Percentiles rank a stretch among this genome's conserved stretches.
Evolutionary conservation across 2,113 vertebrate genomes (phyloP).

Genomic region (Gymnarchus niloticus): DNA sequence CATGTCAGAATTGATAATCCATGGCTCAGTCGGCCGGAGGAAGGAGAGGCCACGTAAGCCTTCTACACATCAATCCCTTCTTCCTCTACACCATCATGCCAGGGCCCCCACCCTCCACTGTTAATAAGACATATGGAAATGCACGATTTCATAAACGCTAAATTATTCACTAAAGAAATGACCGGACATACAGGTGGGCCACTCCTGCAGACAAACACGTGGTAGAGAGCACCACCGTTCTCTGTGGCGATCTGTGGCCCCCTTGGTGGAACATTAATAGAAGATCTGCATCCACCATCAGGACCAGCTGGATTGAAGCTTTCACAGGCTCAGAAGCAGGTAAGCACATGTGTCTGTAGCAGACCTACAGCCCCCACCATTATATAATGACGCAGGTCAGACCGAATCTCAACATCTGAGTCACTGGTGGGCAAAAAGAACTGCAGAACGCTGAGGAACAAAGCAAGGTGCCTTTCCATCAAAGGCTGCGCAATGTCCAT

Average conservation of each 20-base stretch:
- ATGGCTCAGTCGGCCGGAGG: background rate
- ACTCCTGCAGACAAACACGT: no score
- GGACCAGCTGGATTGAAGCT: background rate
- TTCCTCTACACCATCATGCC: background rate
- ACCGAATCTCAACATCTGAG: background rate
- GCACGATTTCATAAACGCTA: no score
- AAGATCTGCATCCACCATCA: background rate
- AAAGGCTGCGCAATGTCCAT: background rate
- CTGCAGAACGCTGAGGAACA: background rate
- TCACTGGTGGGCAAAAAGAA: background rate
- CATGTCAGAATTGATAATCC: slow-evolving; percentile 24
- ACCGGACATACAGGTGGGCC: background rate
- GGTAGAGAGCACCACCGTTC: background rate
- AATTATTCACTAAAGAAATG: background rate
- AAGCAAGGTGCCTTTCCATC: background rate
- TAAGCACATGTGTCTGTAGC: background rate
- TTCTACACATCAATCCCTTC: background rate
- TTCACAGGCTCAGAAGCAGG: background rate
- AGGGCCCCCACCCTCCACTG: background rate
- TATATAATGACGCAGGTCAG: slow-evolving; percentile 1
- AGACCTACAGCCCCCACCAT: background rate
- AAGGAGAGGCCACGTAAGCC: background rate
- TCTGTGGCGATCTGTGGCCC: background rate
- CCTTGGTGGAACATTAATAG: background rate
- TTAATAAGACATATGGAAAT: background rate